Conservation (phyloP, 1,140 invertebrate species). For the Ostrea edulis region DNA sequence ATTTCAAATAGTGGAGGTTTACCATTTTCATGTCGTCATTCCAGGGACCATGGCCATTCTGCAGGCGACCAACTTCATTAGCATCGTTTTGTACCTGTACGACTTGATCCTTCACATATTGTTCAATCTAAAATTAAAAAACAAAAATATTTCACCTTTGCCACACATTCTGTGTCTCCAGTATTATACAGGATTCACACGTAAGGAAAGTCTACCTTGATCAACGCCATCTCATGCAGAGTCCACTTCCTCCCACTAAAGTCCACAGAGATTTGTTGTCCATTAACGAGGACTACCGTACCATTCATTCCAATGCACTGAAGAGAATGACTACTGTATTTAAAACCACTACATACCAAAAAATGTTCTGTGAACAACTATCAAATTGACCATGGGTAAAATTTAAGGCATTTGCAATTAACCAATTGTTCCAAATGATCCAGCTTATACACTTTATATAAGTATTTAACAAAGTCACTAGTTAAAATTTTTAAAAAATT, state of each 20-base stretch:
- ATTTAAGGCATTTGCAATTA: background rate
- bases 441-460: background rate
- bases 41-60: constrained; percentile 54
- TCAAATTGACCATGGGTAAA: background rate
- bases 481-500: no score
- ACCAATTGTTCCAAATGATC: background rate
- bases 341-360: background rate
- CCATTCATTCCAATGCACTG: constrained; percentile 43
- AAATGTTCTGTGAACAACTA: background rate
- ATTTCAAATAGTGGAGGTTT: background rate
- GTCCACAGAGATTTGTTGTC: constrained; percentile 8
- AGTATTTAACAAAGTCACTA: no score
- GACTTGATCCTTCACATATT: constrained; percentile 36
- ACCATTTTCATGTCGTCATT: constrained; percentile 45
- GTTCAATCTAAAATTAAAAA: constrained; percentile 7
- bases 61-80: constrained; percentile 22
- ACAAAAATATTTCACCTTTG: background rate
- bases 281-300: background rate
- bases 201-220: constrained; percentile 29
- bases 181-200: background rate
- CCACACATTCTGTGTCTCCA: background rate
- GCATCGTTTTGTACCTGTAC: constrained; percentile 6
- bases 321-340: background rate
- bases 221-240: constrained; percentile 43
- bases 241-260: constrained; percentile 34